Base-by-base conservation (phyloP, 2,797 vertebrate species). In the Centroberyx gerrardi region DNA sequence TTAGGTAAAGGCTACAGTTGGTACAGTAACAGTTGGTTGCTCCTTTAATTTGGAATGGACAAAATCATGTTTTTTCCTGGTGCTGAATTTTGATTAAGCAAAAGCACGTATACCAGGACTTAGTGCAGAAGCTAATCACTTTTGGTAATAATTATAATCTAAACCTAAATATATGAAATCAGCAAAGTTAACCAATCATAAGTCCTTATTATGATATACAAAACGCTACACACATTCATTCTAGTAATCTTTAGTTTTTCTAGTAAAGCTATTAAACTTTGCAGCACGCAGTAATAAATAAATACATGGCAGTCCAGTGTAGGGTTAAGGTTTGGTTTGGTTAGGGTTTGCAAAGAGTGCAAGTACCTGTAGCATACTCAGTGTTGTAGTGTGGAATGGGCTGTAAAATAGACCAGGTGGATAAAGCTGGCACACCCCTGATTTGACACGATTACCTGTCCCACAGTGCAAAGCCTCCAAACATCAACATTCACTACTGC, bases 81-180 rank as follows among this genome's bases (percentile, higher is more conserved):
- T 27, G 29, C 38, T 71, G n/a, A 56, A 3, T 36, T 22, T 7
- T 54, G 15, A 59, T 18, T 51, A 13, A 74, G 38, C 8, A 55
- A 55, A 79, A 67, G 5, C 8, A 44, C 13, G 17, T 33, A 22
- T 59, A 18, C 17, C 7, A 56, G 3, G 48, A 40, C 2, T 33
- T 72, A 51, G 18, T 70, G 46, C n/a, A 75, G 60, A 75, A 60
- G 60, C 2, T 73, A n/a, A 18, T 54, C 10, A 66, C 36, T 44
- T 68, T 64, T 58, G 33, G 48, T 33, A 72, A 31, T 62, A 61
- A 52, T 58, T 59, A 40, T 42, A 73, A 18, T 42, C 53, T 1
- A 22, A 54, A 62, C 8, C 60, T 4, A 68, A 56, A 68, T n/a
- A 64, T 62, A 63, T 61, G 48, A 74, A 62, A 73, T 9, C 6